phyloP scores from a whole-genome alignment of 2,113 vertebrate genomes.

The Xenopus laevis region DNA sequence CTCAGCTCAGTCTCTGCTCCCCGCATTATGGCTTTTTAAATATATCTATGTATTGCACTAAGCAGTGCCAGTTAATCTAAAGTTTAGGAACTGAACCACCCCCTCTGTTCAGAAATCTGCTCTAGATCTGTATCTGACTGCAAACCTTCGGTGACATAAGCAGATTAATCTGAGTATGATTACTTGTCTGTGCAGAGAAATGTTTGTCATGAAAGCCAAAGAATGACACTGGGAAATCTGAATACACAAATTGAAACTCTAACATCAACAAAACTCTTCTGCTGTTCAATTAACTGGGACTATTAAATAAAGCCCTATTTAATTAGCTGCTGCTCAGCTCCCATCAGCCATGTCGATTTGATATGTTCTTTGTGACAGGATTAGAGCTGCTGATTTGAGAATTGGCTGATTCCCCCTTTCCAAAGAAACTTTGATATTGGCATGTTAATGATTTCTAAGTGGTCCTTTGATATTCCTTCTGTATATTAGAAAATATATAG shows the following conservation, averaged over 20 bases:
- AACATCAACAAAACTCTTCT: slow-evolving; percentile 9
- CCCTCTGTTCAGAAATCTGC: background rate
- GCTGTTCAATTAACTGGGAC: slow-evolving; percentile 7
- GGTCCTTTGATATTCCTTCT: background rate
- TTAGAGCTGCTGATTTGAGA: background rate
- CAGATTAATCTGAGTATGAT: slow-evolving; percentile 4
- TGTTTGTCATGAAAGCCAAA: slow-evolving; percentile 7
- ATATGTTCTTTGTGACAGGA: slow-evolving; percentile 2
- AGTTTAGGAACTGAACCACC: too few species aligned
- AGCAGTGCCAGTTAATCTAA: too few species aligned
- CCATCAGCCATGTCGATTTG: background rate
- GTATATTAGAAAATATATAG: background rate
- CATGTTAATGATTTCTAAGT: background rate
- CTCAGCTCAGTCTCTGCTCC: too few species aligned
- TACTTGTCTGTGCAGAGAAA: slow-evolving; percentile 5
- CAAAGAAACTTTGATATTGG: background rate
- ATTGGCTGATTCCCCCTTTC: background rate
- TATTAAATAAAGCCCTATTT: slow-evolving; percentile 22
- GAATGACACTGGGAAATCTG: slow-evolving; percentile 13
- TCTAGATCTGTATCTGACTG: slow-evolving; percentile 2
- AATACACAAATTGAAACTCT: slow-evolving; percentile 10
- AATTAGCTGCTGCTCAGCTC: slow-evolving; percentile 7
- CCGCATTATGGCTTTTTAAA: background rate
- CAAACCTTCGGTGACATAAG: background rate
- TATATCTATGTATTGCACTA: too few species aligned